Percentiles rank a stretch among this genome's conserved stretches.
Conservation (phyloP, 1,140 invertebrate genomes). For the Penaeus japonicus region DNA sequence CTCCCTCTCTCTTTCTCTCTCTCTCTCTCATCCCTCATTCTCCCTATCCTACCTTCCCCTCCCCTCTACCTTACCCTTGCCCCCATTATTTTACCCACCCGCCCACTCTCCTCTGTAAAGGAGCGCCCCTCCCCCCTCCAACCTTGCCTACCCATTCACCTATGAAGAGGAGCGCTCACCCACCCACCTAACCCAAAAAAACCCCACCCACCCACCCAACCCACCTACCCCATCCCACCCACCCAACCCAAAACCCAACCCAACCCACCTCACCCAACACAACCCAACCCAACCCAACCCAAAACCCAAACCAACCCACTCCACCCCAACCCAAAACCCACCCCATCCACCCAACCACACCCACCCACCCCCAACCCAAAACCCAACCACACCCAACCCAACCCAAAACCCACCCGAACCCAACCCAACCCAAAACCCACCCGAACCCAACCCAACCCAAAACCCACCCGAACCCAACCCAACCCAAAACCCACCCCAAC, state of each 20-base stretch:
- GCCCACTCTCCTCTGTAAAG: not conserved
- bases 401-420: no score
- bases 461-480: not conserved
- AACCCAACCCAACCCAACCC: no score
- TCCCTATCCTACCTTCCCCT: not conserved
- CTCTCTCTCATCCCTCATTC: not conserved
- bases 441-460: no score
- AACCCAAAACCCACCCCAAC: not conserved
- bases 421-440: no score
- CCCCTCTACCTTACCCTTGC: not conserved
- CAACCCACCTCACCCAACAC: no score
- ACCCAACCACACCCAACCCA: not conserved
- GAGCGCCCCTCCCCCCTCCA: not conserved
- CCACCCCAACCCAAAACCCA: no score
- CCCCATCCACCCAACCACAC: no score
- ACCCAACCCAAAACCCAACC: not conserved
- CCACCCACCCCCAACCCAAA: not conserved
- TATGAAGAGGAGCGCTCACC: no score
- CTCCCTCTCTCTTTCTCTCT: not conserved
- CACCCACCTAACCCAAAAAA: not conserved
- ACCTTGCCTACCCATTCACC: not conserved
- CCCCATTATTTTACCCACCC: not conserved
- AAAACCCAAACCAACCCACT: not conserved
- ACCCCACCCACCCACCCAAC: no score
- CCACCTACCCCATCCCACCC: not conserved